These are phyloP conservation scores for Fabriciana adippe DNA, from an alignment of 2,888 invertebrate genomes.

Conservation along the genomic window DNA sequence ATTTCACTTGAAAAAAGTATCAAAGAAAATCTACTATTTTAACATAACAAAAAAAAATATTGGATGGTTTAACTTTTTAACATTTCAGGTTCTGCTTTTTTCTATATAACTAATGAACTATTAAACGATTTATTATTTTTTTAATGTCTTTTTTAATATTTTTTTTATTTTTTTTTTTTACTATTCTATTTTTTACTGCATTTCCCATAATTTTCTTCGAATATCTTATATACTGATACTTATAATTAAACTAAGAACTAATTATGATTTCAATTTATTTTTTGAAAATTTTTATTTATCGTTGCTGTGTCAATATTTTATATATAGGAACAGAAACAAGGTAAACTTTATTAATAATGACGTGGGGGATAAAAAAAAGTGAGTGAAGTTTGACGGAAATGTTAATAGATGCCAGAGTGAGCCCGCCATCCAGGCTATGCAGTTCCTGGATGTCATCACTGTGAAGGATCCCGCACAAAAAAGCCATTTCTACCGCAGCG, in stretches of 20 bases:
- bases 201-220: too few species aligned
- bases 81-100: slow-evolving; percentile 6
- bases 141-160: background rate
- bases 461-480: slow-evolving; percentile 95
- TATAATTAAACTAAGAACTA: too few species aligned
- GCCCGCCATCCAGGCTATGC: slow-evolving; percentile 94
- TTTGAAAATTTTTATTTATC: too few species aligned
- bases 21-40: too few species aligned
- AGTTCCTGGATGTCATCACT: slow-evolving; percentile 95
- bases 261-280: too few species aligned
- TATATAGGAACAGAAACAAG: background rate
- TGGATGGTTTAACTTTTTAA: background rate
- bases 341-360: background rate
- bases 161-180: too few species aligned
- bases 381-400: slow-evolving; percentile 3
- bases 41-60: background rate
- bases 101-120: background rate
- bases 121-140: background rate
- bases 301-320: too few species aligned
- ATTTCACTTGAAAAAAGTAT: too few species aligned
- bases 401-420: slow-evolving; percentile 83
- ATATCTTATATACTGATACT: too few species aligned
- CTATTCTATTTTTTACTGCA: too few species aligned
- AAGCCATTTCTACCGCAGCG: slow-evolving; percentile 93
- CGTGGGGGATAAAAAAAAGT: background rate